A percentile compares a stretch with the other conserved stretches of the same genome.
phyloP scores from a whole-genome alignment of 2,113 vertebrate species.

The Sinocyclocheilus anophthalmus region DNA sequence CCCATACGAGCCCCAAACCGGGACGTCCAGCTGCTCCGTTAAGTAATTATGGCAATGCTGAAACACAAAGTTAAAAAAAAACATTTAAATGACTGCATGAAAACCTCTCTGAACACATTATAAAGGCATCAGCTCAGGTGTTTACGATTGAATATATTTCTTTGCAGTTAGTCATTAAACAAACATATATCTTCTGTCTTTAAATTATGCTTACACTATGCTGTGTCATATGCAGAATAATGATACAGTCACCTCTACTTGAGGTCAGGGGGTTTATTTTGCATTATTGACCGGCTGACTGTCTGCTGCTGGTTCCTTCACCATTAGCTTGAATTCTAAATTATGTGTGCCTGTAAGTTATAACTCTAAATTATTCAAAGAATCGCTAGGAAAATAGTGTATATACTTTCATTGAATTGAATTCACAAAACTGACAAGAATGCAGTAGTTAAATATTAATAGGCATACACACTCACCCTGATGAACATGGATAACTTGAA shows the following conservation, averaged over 20 bases:
- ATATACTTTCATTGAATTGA: neutral
- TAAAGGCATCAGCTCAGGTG: neutral
- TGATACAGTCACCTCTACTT: neutral
- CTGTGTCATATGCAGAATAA: too few relatives aligned
- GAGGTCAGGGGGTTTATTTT: neutral
- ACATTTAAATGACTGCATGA: neutral
- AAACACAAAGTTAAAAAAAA: slow-evolving; percentile 52
- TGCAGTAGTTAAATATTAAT: neutral
- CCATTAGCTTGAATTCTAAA: neutral
- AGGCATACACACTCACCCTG: slow-evolving; percentile 79
- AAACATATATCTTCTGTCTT: too few relatives aligned
- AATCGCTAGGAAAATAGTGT: neutral
- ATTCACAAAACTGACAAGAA: neutral
- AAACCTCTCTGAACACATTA: neutral
- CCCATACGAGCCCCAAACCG: slow-evolving; percentile 89
- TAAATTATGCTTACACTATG: too few relatives aligned
- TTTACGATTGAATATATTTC: neutral
- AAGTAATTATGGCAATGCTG: slow-evolving; percentile 93
- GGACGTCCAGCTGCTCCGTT: slow-evolving; percentile 87
- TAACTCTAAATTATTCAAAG: neutral
- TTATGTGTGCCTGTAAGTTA: neutral
- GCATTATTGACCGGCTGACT: neutral
- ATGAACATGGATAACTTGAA: slow-evolving; percentile 97
- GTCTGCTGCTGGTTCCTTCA: neutral
- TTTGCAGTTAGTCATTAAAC: neutral